Base-by-base conservation (phyloP, 1,140 invertebrate species). In the Pygmarrhopalites habei region DNA sequence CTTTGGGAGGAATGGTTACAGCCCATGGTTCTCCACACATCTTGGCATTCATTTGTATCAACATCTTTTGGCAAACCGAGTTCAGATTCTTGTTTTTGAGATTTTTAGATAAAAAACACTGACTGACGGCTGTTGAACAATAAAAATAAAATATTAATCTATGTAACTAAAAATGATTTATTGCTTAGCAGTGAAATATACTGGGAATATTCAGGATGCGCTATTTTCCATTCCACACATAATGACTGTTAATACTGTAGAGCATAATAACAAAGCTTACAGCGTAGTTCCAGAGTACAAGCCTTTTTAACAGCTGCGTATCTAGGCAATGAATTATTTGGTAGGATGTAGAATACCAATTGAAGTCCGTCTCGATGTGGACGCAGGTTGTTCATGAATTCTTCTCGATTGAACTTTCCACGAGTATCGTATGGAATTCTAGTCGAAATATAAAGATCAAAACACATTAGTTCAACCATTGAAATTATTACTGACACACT, bases 221-320 rank as follows among this genome's bases (percentile, higher is more conserved):
- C n/a, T n/a, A n/a, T n/a, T n/a, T n/a, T n/a, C n/a, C n/a, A n/a
- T n/a, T n/a, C n/a, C n/a, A n/a, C n/a, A n/a, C n/a, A n/a, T n/a
- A n/a, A n/a, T n/a, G n/a, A n/a, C n/a, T n/a, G n/a, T n/a, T n/a
- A n/a, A n/a, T n/a, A n/a, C n/a, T n/a, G n/a, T n/a, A n/a, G n/a
- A n/a, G n/a, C n/a, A n/a, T n/a, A n/a, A n/a, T n/a, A n/a, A n/a
- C n/a, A n/a, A 35, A 7, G 32, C 57, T 63, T 65, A 70, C 68
- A 23, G 0, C 41, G 29, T 46, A 49, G 32, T 19, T 94, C 89
- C 0, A 90, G 79, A 56, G 82, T 87, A 62, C 86, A 87, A 46
- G 89, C 85, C 71, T 90, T 91, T 71, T 96, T 95, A 1, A 95
- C 86, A 0, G 85, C 85, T 35, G 82, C 78, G 70, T 95, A 95